These are phyloP conservation scores for Chaenogobius annularis DNA, from an alignment of 2,113 vertebrate species.

Conservation along the genomic window DNA sequence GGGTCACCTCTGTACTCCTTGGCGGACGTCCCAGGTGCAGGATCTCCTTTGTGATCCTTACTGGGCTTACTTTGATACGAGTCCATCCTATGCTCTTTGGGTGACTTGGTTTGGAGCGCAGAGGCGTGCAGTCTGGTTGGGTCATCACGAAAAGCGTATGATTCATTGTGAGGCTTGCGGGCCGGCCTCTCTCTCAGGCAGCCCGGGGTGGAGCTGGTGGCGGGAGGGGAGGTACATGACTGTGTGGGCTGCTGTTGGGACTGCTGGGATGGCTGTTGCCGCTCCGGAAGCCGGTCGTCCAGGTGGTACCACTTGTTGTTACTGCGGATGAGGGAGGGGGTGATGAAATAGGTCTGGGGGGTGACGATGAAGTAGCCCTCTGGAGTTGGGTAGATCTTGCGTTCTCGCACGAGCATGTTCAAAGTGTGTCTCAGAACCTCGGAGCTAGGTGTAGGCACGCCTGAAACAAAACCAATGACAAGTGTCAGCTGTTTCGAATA, in stretches of 20 bases:
- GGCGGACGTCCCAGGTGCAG: constrained; percentile 79
- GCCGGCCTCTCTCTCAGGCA: constrained; percentile 90
- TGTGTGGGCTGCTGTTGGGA: constrained; percentile 83
- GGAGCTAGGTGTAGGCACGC: constrained; percentile 95
- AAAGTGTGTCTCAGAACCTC: constrained; percentile 96
- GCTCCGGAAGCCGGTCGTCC: constrained; percentile 94
- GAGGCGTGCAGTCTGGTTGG: constrained; percentile 86
- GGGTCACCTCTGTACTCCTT: constrained; percentile 86
- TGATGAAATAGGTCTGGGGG: constrained; percentile 98
- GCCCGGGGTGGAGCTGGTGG: constrained; percentile 89
- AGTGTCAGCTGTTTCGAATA: not conserved
- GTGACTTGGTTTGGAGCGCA: constrained; percentile 88
- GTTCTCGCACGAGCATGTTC: constrained; percentile 96
- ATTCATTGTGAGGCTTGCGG: constrained; percentile 93
- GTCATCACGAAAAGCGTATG: constrained; percentile 92
- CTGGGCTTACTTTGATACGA: constrained; percentile 85
- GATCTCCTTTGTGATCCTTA: constrained; percentile 86
- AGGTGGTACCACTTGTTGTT: constrained; percentile 94
- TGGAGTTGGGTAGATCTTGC: constrained; percentile 98
- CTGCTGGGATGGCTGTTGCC: constrained; percentile 76
- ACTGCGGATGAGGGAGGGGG: constrained; percentile 92
- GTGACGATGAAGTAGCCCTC: constrained; percentile 99
- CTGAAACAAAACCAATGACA: constrained; percentile 64
- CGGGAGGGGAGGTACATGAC: constrained; percentile 92
- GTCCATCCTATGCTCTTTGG: constrained; percentile 91